Evolutionary conservation across 2,113 vertebrate genomes (phyloP), one percentile per base, ranked within the genome.

Genomic region (Addax nasomaculatus): DNA sequence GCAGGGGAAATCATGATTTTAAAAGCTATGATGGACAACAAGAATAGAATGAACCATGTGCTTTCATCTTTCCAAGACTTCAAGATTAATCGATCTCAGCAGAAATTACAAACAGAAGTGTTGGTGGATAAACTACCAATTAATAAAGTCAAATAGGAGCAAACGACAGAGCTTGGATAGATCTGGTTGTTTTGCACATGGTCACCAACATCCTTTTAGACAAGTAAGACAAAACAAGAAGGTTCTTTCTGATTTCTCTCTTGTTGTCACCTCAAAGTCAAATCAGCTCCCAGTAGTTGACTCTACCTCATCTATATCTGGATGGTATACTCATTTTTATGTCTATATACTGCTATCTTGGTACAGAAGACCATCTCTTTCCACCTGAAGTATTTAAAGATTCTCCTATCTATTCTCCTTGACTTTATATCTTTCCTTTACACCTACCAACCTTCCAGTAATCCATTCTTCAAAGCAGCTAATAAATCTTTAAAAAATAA

Each of bases 81-180:
- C 79, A 94, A 87, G 30, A 70, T 94, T 94, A 96, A 85, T 86
- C n/a, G 30, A 95, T 78, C n/a, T 83, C 39, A 67, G 62, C 14
- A 90, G 36, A 47, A 93, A 60, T 90, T 87, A 90, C 29, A 87
- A 86, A 92, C n/a, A 78, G 12, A 96, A 67, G 27, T 78, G 33
- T 39, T 86, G 6, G 29, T 78, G 19, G n/a, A 79, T 85, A 92
- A 97, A 81, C 47, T 84, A 76, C 19, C 21, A 93, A 76, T 70
- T 21, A 67, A 30, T n/a, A 73, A 29, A 73, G 6, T 85, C 21
- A 96, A 90, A 60, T 23, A 76, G 85, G 73, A 96, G 45, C n/a
- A 89, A 92, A 80, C 0, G 47, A 19, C 39, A 58, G 19, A 64
- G 78, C 14, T 67, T 57, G 6, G 55, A 30, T 79, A 8, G 2